A percentile compares a stretch with the other conserved stretches of the same genome.
These are phyloP conservation scores for Centropyge bicolor DNA, from an alignment of 2,797 vertebrate species.

Conservation along the genomic window DNA sequence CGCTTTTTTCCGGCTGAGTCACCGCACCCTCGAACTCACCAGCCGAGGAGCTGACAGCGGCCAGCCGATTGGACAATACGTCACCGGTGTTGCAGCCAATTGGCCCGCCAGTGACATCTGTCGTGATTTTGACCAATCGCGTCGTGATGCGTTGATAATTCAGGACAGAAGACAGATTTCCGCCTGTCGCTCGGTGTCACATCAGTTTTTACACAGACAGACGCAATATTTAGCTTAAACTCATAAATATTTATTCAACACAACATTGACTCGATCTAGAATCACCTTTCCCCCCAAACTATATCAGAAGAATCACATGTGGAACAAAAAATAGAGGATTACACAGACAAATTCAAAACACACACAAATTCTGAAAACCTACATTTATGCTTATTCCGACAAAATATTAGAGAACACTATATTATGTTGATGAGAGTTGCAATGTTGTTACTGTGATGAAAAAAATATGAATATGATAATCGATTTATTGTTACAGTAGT, in stretches of 20 bases:
- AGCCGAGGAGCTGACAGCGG: conserved; percentile 13
- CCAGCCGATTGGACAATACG: conserved; percentile 60
- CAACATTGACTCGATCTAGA: not conserved
- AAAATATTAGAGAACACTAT: not conserved
- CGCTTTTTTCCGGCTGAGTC: conserved; percentile 82
- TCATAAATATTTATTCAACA: not conserved
- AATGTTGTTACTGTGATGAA: not conserved
- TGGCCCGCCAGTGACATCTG: conserved; percentile 53
- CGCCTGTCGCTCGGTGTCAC: conserved; percentile 24
- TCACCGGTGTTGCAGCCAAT: conserved; percentile 54
- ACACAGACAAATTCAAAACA: not conserved
- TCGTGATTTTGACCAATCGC: conserved; percentile 61
- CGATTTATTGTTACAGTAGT: no score
- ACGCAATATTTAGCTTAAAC: not conserved
- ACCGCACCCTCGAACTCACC: conserved; percentile 82
- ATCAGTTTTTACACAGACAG: conserved; percentile 22
- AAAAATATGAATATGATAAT: not conserved
- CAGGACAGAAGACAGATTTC: conserved; percentile 43
- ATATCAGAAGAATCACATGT: not conserved
- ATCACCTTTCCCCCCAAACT: no score
- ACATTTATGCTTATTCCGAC: no score
- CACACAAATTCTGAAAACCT: not conserved
- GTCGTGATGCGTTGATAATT: conserved; percentile 73
- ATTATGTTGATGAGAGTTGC: not conserved
- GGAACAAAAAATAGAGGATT: not conserved